Evolutionary conservation across 2,113 vertebrate species (phyloP).

Genomic region (Callocephalon fimbriatum): DNA sequence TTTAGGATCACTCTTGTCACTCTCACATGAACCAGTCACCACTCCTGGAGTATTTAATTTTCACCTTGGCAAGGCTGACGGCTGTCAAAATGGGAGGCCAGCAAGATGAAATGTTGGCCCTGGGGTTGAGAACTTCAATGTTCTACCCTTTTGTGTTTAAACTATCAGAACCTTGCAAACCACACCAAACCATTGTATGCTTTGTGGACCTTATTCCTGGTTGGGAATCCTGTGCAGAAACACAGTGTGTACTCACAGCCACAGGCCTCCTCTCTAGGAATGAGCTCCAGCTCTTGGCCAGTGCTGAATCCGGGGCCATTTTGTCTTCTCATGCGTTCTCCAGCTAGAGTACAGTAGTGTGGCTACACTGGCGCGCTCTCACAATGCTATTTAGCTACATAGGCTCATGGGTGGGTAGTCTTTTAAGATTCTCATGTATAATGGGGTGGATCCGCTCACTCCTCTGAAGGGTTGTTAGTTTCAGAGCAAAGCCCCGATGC

Average conservation of each 20-base stretch:
- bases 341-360: not conserved
- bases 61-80: not conserved
- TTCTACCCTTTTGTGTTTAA: not conserved
- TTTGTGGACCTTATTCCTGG: not conserved
- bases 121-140: accelerated
- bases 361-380: not conserved
- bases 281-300: not conserved
- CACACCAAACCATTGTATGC: not conserved
- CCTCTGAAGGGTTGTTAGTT: not conserved
- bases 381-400: accelerated
- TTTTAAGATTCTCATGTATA: not conserved
- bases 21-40: not conserved
- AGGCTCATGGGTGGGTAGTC: not conserved
- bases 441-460: not conserved
- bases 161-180: not conserved
- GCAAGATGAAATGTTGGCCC: not conserved
- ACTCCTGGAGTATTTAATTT: not conserved
- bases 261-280: not conserved
- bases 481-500: not conserved
- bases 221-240: not conserved
- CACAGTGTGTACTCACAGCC: not conserved
- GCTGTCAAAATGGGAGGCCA: not conserved
- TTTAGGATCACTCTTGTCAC: not conserved
- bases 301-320: not conserved
- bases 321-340: not conserved